A percentile compares a stretch with the other conserved stretches of the same genome.
phyloP scores from a whole-genome alignment of 2,113 vertebrate genomes.

The Buteo buteo region DNA sequence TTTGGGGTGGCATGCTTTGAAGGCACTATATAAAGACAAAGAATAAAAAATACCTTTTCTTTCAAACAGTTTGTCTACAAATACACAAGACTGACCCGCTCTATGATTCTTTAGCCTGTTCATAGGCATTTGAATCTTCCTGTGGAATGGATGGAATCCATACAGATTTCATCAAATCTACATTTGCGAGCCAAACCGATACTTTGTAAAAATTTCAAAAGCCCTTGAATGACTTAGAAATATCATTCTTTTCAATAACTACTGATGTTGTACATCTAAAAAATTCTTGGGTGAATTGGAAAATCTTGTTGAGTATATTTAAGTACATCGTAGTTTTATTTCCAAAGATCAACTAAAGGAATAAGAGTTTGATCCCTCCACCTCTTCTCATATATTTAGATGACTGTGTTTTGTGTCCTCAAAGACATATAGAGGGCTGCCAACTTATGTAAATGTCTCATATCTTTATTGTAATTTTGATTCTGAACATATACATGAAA shows the following conservation, averaged over 20 bases:
- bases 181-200: not conserved
- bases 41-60: not conserved
- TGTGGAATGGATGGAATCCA: no score
- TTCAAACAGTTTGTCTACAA: not conserved
- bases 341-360: not conserved
- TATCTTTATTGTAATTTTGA: not conserved
- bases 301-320: not conserved
- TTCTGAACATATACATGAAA: not conserved
- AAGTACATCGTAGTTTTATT: not conserved
- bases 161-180: not conserved
- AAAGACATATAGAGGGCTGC: not conserved
- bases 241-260: not conserved
- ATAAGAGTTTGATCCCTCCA: not conserved
- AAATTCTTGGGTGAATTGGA: not conserved
- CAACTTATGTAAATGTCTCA: not conserved
- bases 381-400: not conserved
- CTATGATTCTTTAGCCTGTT: not conserved
- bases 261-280: not conserved
- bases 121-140: not conserved
- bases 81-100: not conserved
- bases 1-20: slow-evolving; percentile 92
- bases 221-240: not conserved
- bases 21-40: slow-evolving; percentile 75
- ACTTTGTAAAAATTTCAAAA: not conserved
- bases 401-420: not conserved